Evolutionary conservation across 2,113 vertebrate genomes (phyloP).

Genomic region (Garra rufa): DNA sequence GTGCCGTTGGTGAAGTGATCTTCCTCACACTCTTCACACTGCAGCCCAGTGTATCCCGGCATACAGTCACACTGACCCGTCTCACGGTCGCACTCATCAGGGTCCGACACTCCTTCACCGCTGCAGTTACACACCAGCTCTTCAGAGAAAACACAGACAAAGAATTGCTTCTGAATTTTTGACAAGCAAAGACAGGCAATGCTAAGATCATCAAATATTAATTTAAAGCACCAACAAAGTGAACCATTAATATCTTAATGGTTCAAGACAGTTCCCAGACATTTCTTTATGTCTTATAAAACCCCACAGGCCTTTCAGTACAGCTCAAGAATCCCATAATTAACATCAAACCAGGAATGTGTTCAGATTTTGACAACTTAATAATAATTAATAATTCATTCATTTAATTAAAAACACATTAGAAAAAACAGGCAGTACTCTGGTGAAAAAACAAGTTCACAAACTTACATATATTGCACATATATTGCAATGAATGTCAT

Average conservation of each 20-base stretch:
- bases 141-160: conserved; percentile 44
- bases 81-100: conserved; percentile 69
- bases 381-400: background rate
- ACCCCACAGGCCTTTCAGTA: background rate
- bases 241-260: background rate
- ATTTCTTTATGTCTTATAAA: background rate
- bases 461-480: background rate
- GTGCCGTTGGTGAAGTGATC: conserved; percentile 77
- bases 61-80: conserved; percentile 78
- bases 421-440: background rate
- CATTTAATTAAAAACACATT: background rate
- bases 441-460: too few species aligned
- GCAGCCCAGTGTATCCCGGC: conserved; percentile 71
- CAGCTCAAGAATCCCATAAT: background rate
- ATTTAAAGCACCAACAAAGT: background rate
- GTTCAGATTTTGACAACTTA: background rate
- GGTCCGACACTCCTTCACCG: conserved; percentile 71
- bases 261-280: background rate
- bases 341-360: background rate
- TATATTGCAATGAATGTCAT: background rate
- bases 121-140: conserved; percentile 77
- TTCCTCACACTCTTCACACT: conserved; percentile 79
- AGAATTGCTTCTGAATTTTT: background rate
- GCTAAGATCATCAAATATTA: background rate
- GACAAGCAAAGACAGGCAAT: background rate